Evolutionary conservation across 1,140 invertebrate species (phyloP), one percentile per base, ranked within the genome.

Genomic region (Pararge aegeria): DNA sequence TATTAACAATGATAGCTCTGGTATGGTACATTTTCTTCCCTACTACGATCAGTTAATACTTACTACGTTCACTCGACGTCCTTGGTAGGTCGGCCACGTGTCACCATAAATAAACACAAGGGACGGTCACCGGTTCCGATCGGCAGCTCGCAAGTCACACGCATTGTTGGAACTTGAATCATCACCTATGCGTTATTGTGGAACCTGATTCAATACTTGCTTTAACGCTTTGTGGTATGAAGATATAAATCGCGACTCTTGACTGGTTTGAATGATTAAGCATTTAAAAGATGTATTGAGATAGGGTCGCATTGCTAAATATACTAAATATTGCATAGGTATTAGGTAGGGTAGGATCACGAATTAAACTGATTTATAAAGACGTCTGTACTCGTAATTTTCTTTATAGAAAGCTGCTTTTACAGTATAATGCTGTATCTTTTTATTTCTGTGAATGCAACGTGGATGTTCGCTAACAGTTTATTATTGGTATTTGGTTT

Each of bases 181-280:
- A 49, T 55, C 20, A 42, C 54, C 12, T 49, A 40, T 40, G 34
- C 49, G 42, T 62, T 55, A 62, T 62, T 44, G 24, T 34, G 48
- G 40, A 62, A 62, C 60, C 53, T 51, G 60, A 51, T 62, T 51
- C 60, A 55, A 62, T 44, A 62, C 53, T 62, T 55, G 54, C 60
- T 55, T 50, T 62, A 30, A 62, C 52, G 50, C 64, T 58, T 66
- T 66, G 64, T 62, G 64, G 64, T 61, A 66, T 66, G 60, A 63
- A 66, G 64, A 62, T 66, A 66, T 66, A 66, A 67, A 67, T 63
- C 65, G 60, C 60, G 40, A 52, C 27, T 42, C 38, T 27, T 51
- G 19, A 62, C 60, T 42, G 52, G 60, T 52, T 46, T 55, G 37
- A 56, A 49, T 61, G 52, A 55, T 54, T 44, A 44, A 34, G 46